Conservation (phyloP, 53 echinoderm and acorn worm genomes). For the Apostichopus leukothele region DNA sequence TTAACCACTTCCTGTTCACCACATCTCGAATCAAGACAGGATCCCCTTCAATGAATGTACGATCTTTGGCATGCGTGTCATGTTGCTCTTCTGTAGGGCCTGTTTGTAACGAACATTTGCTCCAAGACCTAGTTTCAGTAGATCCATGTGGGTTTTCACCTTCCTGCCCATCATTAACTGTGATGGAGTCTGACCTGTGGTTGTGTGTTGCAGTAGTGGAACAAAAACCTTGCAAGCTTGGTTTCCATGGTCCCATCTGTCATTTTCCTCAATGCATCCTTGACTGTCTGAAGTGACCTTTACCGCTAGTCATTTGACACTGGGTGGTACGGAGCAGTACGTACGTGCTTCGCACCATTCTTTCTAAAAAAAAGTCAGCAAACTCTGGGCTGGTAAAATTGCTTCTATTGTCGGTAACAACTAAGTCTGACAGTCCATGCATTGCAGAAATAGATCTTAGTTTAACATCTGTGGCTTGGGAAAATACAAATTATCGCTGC, state of each 20-base stretch:
- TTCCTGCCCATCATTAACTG: conserved; percentile 46
- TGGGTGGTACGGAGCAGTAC: conserved; percentile 54
- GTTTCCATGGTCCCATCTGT: conserved; percentile 11
- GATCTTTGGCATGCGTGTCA: conserved; percentile 19
- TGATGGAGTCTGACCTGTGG: conserved; percentile 48
- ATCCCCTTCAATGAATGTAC: neutral
- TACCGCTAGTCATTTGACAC: conserved; percentile 39
- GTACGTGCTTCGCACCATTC: conserved; percentile 32
- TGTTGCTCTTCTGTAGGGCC: conserved; percentile 20
- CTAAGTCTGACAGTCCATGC: too few species aligned
- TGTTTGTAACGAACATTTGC: conserved; percentile 9
- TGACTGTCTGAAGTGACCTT: conserved; percentile 53
- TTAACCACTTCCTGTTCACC: conserved; percentile 31
- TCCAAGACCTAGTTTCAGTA: conserved; percentile 43
- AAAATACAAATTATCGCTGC: too few species aligned
- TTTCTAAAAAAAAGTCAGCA: neutral
- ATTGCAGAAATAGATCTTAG: too few species aligned
- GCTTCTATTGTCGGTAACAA: too few species aligned
- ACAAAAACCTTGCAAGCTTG: conserved; percentile 49
- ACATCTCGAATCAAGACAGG: conserved; percentile 30
- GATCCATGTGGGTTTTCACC: conserved; percentile 50
- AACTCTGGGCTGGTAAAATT: too few species aligned
- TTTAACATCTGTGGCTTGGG: too few species aligned
- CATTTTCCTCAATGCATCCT: conserved; percentile 50
- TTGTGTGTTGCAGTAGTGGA: conserved; percentile 57